These are phyloP conservation scores for Acropternis orthonyx DNA, from an alignment of 2,797 vertebrate species.

Conservation along the genomic window DNA sequence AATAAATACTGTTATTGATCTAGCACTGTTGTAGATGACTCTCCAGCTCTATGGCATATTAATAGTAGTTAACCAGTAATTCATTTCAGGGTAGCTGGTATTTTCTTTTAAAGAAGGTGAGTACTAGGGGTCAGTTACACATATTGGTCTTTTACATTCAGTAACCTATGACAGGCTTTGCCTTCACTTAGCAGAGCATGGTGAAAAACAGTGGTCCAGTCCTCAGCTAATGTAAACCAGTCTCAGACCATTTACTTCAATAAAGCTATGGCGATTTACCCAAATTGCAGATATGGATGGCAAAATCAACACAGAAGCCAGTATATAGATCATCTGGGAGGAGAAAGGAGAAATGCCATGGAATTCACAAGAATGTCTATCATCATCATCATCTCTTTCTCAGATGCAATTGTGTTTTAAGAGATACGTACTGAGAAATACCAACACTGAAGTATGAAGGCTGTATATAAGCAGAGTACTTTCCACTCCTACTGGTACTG, in stretches of 20 bases:
- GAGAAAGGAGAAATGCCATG: not conserved
- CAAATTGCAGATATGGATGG: not conserved
- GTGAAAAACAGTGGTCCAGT: slow-evolving; percentile 27
- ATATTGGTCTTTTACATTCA: not conserved
- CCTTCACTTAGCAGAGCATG: not conserved
- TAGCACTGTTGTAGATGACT: slow-evolving; percentile 54
- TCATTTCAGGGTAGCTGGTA: slow-evolving; percentile 59
- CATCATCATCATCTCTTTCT: not conserved
- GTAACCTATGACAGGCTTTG: not conserved
- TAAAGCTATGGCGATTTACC: slow-evolving; percentile 1
- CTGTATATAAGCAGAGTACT: not conserved
- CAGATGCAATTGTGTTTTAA: not conserved
- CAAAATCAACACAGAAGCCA: not conserved
- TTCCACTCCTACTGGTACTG: not conserved
- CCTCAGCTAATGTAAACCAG: slow-evolving; percentile 23
- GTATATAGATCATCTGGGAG: not conserved
- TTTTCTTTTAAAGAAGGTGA: slow-evolving; percentile 43
- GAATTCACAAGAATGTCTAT: not conserved
- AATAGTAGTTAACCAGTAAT: slow-evolving; percentile 77
- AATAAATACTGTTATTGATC: slow-evolving; percentile 78
- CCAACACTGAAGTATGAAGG: not conserved
- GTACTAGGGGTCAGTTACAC: slow-evolving; percentile 36
- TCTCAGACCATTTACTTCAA: slow-evolving; percentile 50
- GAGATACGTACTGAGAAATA: not conserved
- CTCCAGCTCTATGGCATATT: slow-evolving; percentile 66